A percentile compares a stretch with the other conserved stretches of the same genome.
Evolutionary conservation across 2,888 invertebrate genomes (phyloP).

Genomic region (Mimas tiliae): DNA sequence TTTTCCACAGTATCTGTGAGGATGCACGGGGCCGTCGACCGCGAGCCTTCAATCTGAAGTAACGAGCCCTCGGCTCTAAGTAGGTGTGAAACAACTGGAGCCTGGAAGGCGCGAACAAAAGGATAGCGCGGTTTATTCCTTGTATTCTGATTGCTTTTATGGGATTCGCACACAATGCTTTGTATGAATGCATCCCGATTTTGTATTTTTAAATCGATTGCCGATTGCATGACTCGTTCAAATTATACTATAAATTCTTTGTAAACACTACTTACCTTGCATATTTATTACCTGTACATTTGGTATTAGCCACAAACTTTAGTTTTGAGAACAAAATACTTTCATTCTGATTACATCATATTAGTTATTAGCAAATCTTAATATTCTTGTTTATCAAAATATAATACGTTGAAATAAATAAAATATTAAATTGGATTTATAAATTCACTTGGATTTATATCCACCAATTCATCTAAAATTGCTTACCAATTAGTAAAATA

Average conservation of each 20-base stretch:
- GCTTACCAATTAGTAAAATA: conserved; percentile 14
- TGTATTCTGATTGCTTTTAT: conserved; percentile 40
- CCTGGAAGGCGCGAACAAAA: conserved; percentile 67
- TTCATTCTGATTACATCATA: neutral
- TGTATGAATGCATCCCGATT: conserved; percentile 32
- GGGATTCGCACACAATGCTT: conserved; percentile 31
- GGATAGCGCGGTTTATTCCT: conserved; percentile 52
- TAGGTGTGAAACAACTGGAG: conserved; percentile 77
- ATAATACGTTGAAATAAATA: neutral
- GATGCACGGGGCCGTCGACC: conserved; percentile 69
- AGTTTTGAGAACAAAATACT: neutral
- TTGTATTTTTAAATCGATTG: conserved; percentile 26
- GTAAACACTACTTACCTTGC: neutral
- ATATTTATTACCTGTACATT: neutral
- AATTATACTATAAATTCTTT: neutral
- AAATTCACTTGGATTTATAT: neutral
- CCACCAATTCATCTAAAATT: neutral
- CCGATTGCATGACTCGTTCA: conserved; percentile 6
- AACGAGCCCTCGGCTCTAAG: conserved; percentile 73
- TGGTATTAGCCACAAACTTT: neutral
- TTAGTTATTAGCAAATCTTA: neutral
- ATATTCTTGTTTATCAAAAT: neutral
- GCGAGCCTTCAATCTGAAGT: conserved; percentile 76
- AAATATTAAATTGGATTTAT: neutral
- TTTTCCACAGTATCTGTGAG: conserved; percentile 55